These are phyloP conservation scores for Regulus satrapa DNA, from an alignment of 2,113 vertebrate species.

Conservation along the genomic window DNA sequence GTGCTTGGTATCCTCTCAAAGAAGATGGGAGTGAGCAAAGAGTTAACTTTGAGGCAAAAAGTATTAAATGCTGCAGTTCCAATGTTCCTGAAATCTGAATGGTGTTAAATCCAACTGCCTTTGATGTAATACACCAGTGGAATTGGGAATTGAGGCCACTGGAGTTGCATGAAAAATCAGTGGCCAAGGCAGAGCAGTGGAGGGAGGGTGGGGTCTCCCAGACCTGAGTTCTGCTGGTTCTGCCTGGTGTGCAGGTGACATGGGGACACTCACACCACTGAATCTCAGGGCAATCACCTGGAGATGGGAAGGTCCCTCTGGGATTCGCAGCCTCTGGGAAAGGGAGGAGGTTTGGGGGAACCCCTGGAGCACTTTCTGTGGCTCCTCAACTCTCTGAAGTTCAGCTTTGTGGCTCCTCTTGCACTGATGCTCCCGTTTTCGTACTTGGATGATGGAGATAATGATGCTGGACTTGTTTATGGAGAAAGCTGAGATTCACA, in stretches of 20 bases:
- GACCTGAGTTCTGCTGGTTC: not conserved
- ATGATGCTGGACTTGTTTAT: not conserved
- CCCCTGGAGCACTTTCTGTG: not conserved
- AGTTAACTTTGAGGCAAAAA: not conserved
- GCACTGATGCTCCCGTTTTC: not conserved
- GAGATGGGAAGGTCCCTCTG: not conserved
- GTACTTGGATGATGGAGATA: not conserved
- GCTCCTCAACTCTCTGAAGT: not conserved
- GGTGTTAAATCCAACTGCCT: not conserved
- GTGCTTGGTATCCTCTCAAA: not conserved
- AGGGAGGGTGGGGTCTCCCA: not conserved
- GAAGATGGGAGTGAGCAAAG: not conserved
- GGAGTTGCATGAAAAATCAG: not conserved
- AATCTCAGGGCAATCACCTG: not conserved
- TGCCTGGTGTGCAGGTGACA: accelerated
- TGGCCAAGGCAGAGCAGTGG: accelerated
- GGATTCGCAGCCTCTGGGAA: not conserved
- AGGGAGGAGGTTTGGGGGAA: not conserved
- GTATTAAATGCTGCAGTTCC: not conserved
- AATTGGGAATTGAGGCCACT: not conserved
- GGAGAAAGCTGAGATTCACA: not conserved
- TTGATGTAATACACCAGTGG: not conserved
- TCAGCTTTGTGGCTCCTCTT: not conserved
- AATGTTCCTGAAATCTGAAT: not conserved
- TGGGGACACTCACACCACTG: accelerated